Conservation (phyloP, 2,888 invertebrate genomes). For the Eristalis pertinax region DNA sequence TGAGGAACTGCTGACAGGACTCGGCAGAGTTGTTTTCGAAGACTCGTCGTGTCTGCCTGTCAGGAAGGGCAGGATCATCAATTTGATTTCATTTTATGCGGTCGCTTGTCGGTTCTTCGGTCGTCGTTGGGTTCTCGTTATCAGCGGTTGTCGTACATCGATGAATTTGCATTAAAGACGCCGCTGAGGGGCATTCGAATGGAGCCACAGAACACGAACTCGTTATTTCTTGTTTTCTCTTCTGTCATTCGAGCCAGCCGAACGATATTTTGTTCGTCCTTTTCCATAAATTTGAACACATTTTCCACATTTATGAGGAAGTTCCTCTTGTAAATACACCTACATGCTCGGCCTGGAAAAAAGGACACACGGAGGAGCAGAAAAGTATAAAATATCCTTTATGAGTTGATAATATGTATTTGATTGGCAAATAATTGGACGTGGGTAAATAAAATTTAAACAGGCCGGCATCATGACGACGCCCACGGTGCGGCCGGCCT, state of each 20-base stretch:
- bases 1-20: constrained; percentile 34
- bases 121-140: constrained; percentile 24
- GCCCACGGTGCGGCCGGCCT: background rate
- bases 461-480: background rate
- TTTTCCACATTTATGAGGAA: constrained; percentile 18
- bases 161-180: constrained; percentile 45
- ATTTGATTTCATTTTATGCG: constrained; percentile 45
- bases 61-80: constrained; percentile 32
- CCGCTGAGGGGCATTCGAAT: background rate
- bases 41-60: background rate
- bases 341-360: background rate
- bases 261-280: constrained; percentile 5
- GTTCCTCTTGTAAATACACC: background rate
- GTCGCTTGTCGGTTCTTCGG: background rate
- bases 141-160: constrained; percentile 36
- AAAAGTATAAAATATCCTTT: constrained; percentile 36
- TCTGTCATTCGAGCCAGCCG: background rate
- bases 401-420: constrained; percentile 47
- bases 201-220: constrained; percentile 19
- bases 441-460: constrained; percentile 1
- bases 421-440: constrained; percentile 48
- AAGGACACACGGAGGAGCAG: background rate
- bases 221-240: background rate
- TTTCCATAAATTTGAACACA: constrained; percentile 24
- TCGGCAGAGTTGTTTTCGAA: constrained; percentile 15